Evolutionary conservation across 2,113 vertebrate species (phyloP).

Genomic region (Brienomyrus longianalis): DNA sequence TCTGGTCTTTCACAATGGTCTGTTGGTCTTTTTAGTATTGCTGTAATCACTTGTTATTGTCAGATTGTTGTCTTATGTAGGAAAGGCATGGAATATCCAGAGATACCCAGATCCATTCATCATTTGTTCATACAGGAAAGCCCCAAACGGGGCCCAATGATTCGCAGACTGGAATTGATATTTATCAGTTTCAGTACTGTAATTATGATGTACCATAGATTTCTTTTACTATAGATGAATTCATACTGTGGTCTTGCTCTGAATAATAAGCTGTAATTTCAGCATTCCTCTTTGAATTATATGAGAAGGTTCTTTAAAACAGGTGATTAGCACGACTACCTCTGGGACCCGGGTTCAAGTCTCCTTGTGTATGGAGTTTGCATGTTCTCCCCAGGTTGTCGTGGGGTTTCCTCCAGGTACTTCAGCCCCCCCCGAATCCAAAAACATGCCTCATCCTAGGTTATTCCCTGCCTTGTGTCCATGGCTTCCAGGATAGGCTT

Average conservation of each 20-base stretch:
- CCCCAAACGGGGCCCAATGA: neutral
- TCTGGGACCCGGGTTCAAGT: neutral
- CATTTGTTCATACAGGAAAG: neutral
- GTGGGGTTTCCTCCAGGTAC: neutral
- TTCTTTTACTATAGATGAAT: neutral
- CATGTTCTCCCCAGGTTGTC: neutral
- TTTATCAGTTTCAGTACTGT: neutral
- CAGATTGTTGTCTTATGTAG: neutral
- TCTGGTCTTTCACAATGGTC: neutral
- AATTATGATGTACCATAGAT: neutral
- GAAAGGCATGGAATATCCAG: neutral
- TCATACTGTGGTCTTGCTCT: neutral
- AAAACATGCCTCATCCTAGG: neutral
- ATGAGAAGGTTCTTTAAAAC: neutral
- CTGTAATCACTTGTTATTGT: neutral
- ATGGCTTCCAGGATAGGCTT: neutral
- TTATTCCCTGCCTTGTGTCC: neutral
- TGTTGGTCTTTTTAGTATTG: neutral
- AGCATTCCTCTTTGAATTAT: neutral
- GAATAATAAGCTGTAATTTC: neutral
- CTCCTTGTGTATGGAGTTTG: neutral
- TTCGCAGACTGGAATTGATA: neutral
- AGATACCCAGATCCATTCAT: neutral
- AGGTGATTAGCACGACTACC: neutral
- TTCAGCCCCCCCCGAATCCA: neutral